Evolutionary conservation across 2,888 invertebrate genomes (phyloP), one percentile per base, ranked within the genome.

Genomic region (Junonia oenone): DNA sequence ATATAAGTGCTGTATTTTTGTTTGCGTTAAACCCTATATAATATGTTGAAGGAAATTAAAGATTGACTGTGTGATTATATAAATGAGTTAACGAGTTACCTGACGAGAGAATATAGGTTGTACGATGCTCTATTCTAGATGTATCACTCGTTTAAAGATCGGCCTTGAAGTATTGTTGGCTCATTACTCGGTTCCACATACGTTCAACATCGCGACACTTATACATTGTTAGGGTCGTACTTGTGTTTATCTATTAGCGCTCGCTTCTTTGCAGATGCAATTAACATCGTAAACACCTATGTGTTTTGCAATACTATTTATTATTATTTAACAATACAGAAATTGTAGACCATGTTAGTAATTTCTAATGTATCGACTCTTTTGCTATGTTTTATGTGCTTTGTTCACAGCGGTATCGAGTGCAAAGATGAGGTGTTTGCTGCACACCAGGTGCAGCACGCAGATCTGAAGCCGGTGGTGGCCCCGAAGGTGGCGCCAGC

Each of bases 401-500:
- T 71, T 84, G 79, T 84, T 67, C 90, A 67, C 92, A 95, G 95
- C 92, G 95, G 93, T 81, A 92, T 95, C 87, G 95, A 95, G 92
- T 92, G 93, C 91, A 92, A 93, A 89, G 92, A 94, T 92, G 94
- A 95, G 85, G 92, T 95, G 75, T 94, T 94, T 79, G 94, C 95
- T 72, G 90, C 92, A 78, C 92, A 93, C 78, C 90, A 88, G 75
- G 78, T 88, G 81, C 83, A 78, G 76, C 81, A 83, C 73, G 84
- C 76, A 67, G 86, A 83, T 75, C 64, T 88, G 72, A 88, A 90
- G 67, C 85, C 86, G 49, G 66, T 63, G n/a, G 73, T 83, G 67
- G 70, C 72, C 45, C 68, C 75, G 45, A 64, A 63, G 26, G 60
- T 65, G 26, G 60, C 64, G 50, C 61, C 75, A 51, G 64, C 62